A percentile compares a stretch with the other conserved stretches of the same genome.
Evolutionary conservation across 2,888 invertebrate species (phyloP).

Genomic region (Eustalomyia histrio): DNA sequence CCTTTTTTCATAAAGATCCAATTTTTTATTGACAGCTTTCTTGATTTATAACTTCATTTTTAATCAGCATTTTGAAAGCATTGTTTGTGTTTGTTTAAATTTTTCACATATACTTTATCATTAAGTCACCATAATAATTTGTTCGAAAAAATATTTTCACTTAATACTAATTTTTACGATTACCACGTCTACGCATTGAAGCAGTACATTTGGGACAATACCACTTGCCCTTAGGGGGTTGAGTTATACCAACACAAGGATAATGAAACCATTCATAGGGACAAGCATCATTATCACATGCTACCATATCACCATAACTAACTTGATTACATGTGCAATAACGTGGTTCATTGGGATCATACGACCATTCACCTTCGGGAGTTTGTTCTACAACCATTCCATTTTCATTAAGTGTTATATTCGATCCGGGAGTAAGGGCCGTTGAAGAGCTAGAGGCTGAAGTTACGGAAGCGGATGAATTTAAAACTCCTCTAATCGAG

Average conservation of each 20-base stretch:
- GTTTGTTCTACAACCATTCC: conserved; percentile 77
- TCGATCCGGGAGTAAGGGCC: conserved; percentile 70
- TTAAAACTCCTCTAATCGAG: conserved; percentile 54
- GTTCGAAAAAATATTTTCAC: neutral
- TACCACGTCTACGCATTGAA: conserved; percentile 90
- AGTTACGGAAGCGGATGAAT: conserved; percentile 67
- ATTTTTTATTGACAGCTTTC: too few relatives aligned
- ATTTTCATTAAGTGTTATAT: conserved; percentile 73
- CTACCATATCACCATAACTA: conserved; percentile 99
- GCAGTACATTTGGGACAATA: conserved; percentile 97
- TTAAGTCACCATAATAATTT: neutral
- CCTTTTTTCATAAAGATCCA: too few relatives aligned
- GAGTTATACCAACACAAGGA: conserved; percentile 96
- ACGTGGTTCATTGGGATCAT: conserved; percentile 96
- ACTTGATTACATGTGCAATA: conserved; percentile 99
- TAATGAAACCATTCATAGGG: conserved; percentile 99
- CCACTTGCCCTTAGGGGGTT: conserved; percentile 99
- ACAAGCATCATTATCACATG: conserved; percentile 98
- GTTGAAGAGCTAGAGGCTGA: conserved; percentile 66
- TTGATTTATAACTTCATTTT: too few relatives aligned
- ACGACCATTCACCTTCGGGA: conserved; percentile 91
- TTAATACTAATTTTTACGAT: conserved; percentile 85
- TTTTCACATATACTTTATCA: too few relatives aligned
- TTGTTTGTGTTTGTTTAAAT: too few relatives aligned
- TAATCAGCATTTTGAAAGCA: too few relatives aligned